phyloP scores from a whole-genome alignment of 2,888 invertebrate species.

The Pammene aurita region DNA sequence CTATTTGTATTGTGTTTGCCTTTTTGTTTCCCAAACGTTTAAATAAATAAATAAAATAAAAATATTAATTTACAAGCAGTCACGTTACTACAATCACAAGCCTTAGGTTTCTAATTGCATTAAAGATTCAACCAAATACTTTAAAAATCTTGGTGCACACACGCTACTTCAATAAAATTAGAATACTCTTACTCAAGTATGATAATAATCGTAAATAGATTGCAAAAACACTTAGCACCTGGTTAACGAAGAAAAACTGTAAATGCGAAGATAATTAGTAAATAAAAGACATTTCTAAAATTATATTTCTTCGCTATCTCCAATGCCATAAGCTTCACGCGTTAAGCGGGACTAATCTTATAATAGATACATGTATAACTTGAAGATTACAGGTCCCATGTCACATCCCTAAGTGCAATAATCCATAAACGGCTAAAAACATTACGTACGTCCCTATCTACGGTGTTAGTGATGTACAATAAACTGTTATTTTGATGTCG shows the following conservation, averaged over 20 bases:
- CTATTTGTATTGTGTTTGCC: too few relatives aligned
- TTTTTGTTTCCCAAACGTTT: too few relatives aligned
- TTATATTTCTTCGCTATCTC: constrained; percentile 5
- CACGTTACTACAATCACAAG: too few relatives aligned
- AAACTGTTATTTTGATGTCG: constrained; percentile 81
- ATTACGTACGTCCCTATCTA: constrained; percentile 60
- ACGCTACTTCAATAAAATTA: too few relatives aligned
- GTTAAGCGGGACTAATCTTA: constrained; percentile 15
- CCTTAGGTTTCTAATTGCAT: too few relatives aligned
- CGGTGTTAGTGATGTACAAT: constrained; percentile 73
- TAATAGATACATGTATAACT: constrained; percentile 16
- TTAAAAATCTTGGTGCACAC: too few relatives aligned
- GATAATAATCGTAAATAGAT: too few relatives aligned
- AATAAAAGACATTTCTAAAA: not conserved
- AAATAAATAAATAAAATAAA: too few relatives aligned
- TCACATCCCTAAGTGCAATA: constrained; percentile 33
- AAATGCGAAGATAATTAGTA: not conserved
- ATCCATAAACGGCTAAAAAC: constrained; percentile 34
- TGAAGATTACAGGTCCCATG: constrained; percentile 15
- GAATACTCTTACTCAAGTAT: too few relatives aligned
- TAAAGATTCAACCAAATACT: too few relatives aligned
- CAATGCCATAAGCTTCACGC: constrained; percentile 12
- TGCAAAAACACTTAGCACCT: not conserved
- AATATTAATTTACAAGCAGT: too few relatives aligned
- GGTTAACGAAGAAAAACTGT: not conserved